Evolutionary conservation across 2,797 vertebrate genomes (phyloP), one percentile per base, ranked within the genome.

Genomic region (Onychomys leucogaster): DNA sequence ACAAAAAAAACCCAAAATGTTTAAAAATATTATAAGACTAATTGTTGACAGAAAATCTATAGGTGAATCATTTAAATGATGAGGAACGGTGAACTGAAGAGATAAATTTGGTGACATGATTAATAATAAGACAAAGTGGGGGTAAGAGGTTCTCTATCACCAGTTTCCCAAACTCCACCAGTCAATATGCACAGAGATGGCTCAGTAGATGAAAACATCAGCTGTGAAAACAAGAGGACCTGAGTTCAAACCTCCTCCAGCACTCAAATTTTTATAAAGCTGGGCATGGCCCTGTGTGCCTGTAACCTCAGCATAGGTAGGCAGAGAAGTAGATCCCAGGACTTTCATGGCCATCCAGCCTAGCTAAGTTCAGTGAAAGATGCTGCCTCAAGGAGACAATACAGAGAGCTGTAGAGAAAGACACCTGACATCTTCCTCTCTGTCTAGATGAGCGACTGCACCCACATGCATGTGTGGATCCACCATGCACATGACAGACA

Each of bases 11-110:
- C 97, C 49, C 0, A 85, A 59, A 73, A 95, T 25, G 5, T 13
- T 27, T 6, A 97, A 82, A 93, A 91, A n/a, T 41, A 63, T 11
- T 95, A 2, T 27, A 87, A 91, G 90, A 85, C 9, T 57, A 52
- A 92, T 17, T n/a, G 77, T 27, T 46, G 65, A 75, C 43, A 87
- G 85, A 80, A 57, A 78, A 71, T 14, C 37, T 80, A 32, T 0
- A 89, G 23, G 43, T 29, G 80, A 19, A 87, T 43, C 63, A 69
- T 73, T 71, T 80, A 90, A 87, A 49, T 41, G 27, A 55, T 3
- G 41, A 85, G 11, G 25, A 46, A 93, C 84, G n/a, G 13, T n/a
- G 37, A 87, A 7, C 65, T 46, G 25, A 23, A 89, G 88, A 43
- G 27, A 52, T 49, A 5, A 52, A 89, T 46, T 80, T 69, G 17